Conservation (phyloP, 2,113 vertebrate genomes). For the Seriola dumerili region DNA sequence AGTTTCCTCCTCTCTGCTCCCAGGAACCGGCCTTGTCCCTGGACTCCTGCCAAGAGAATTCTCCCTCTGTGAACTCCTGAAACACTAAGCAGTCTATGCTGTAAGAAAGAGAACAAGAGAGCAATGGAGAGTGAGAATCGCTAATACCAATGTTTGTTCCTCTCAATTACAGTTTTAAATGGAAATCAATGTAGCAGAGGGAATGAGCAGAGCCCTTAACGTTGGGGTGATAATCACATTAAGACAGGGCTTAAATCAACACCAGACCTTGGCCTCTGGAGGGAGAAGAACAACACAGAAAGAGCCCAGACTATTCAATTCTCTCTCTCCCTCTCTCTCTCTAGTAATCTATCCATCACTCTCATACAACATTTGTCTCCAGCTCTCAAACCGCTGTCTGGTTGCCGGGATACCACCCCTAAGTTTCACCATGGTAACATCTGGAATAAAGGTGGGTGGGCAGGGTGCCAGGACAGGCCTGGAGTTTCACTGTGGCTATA, state of each 20-base stretch:
- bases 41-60: constrained; percentile 55
- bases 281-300: constrained; percentile 75
- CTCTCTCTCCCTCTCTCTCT: constrained; percentile 59
- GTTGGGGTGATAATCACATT: constrained; percentile 81
- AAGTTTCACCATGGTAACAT: constrained; percentile 88
- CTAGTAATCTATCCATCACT: constrained; percentile 75
- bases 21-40: constrained; percentile 57
- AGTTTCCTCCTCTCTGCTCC: constrained; percentile 58
- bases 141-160: constrained; percentile 87
- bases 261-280: constrained; percentile 83
- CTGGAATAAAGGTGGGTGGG: constrained; percentile 90
- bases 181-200: constrained; percentile 87
- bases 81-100: constrained; percentile 54
- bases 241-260: constrained; percentile 85
- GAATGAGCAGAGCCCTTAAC: constrained; percentile 78
- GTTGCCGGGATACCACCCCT: constrained; percentile 87
- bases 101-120: constrained; percentile 65
- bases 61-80: constrained; percentile 50
- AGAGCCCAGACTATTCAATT: constrained; percentile 74
- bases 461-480: constrained; percentile 83
- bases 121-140: constrained; percentile 64
- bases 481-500: constrained; percentile 83
- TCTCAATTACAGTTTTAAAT: constrained; percentile 88
- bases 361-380: constrained; percentile 71
- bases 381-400: constrained; percentile 79